A percentile compares a stretch with the other conserved stretches of the same genome.
phyloP scores from a whole-genome alignment of 2,113 vertebrate genomes.

The Rhineura floridana region DNA sequence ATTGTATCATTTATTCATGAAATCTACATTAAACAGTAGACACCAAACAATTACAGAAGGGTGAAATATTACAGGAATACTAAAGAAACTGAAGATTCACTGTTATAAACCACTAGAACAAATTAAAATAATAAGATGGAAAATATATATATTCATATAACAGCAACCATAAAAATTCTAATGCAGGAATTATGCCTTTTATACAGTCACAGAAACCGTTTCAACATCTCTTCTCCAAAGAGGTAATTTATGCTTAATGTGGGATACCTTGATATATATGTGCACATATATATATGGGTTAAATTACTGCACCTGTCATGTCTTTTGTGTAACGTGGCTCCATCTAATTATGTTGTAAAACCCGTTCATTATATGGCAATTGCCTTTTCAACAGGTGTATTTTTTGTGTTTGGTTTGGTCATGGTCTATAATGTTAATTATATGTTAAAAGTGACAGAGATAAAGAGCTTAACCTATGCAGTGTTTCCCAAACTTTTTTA shows the following conservation, averaged over 20 bases:
- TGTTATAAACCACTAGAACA: background rate
- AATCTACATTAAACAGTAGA: background rate
- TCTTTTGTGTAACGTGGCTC: background rate
- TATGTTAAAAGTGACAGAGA: background rate
- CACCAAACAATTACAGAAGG: slow-evolving; percentile 22
- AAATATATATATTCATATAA: background rate
- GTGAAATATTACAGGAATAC: slow-evolving; percentile 37
- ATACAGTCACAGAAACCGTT: background rate
- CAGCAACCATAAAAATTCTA: background rate
- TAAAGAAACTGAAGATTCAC: slow-evolving; percentile 44
- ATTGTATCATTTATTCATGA: background rate
- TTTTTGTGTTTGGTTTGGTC: background rate
- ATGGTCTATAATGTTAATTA: slow-evolving; percentile 16
- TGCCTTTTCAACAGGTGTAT: background rate
- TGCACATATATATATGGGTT: background rate
- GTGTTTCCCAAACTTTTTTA: too few species aligned
- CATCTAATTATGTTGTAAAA: slow-evolving; percentile 31
- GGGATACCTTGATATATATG: background rate
- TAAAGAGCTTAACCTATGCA: background rate
- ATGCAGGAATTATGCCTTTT: background rate
- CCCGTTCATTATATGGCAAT: slow-evolving; percentile 10
- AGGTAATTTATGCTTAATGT: background rate
- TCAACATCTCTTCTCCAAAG: background rate
- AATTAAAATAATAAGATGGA: background rate
- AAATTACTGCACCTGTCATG: slow-evolving; percentile 3